A percentile compares a stretch with the other conserved stretches of the same genome.
Conservation (phyloP, 2,888 invertebrate species). For the Drosophila nr. perissopoda region DNA sequence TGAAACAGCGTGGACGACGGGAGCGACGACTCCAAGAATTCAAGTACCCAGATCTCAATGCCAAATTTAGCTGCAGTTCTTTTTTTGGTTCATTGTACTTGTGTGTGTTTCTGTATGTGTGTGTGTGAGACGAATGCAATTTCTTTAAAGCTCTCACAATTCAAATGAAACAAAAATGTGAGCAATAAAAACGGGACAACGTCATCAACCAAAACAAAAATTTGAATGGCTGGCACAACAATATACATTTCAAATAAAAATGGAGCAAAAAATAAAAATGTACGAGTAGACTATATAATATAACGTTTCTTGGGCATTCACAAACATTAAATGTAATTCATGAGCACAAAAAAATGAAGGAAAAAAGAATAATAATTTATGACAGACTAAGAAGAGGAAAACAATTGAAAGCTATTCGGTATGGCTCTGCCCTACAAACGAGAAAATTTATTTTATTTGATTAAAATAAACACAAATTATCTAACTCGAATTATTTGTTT, state of each 20-base stretch:
- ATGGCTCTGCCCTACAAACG: slow-evolving; percentile 11
- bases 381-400: slow-evolving; percentile 37
- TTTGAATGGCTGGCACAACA: slow-evolving; percentile 38
- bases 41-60: slow-evolving; percentile 19
- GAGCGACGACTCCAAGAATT: slow-evolving; percentile 18
- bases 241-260: slow-evolving; percentile 74
- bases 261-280: slow-evolving; percentile 35
- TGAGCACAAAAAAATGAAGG: slow-evolving; percentile 32
- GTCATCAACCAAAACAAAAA: slow-evolving; percentile 21
- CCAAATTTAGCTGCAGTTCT: slow-evolving; percentile 26
- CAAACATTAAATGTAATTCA: slow-evolving; percentile 60
- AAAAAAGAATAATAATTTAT: slow-evolving; percentile 49
- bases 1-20: slow-evolving; percentile 43
- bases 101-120: slow-evolving; percentile 14
- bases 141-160: slow-evolving; percentile 54
- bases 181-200: slow-evolving; percentile 57
- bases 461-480: slow-evolving; percentile 55
- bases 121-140: slow-evolving; percentile 54
- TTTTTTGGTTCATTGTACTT: slow-evolving; percentile 4
- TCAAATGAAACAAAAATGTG: slow-evolving; percentile 30
- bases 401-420: slow-evolving; percentile 27
- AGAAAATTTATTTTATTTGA: slow-evolving; percentile 35
- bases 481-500: slow-evolving; percentile 68
- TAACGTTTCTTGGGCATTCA: slow-evolving; percentile 22
- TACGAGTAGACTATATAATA: slow-evolving; percentile 19